These are phyloP conservation scores for Jordanella pulchra DNA, from an alignment of 2,797 vertebrate genomes.

Conservation along the genomic window DNA sequence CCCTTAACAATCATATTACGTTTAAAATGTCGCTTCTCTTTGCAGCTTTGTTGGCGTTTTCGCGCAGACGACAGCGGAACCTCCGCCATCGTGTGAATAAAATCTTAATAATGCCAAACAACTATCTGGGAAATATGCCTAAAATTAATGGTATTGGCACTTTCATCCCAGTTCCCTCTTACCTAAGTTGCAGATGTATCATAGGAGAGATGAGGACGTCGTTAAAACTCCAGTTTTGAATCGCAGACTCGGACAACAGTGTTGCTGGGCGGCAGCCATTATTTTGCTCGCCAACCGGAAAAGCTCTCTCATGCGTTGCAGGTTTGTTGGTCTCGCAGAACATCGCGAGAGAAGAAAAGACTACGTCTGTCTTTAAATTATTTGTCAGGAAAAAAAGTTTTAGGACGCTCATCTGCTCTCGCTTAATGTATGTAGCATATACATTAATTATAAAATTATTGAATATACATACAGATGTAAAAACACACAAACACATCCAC, in stretches of 20 bases:
- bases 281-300: constrained; percentile 11
- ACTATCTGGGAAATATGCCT: neutral
- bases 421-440: neutral
- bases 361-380: no score
- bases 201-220: constrained; percentile 14
- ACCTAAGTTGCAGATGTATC: constrained; percentile 43
- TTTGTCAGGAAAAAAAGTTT: no score
- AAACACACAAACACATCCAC: no score
- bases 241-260: neutral
- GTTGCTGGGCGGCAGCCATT: constrained; percentile 46
- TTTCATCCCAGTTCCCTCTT: neutral
- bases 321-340: neutral
- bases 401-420: neutral
- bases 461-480: neutral
- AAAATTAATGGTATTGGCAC: rapidly evolving
- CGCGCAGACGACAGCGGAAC: constrained; percentile 9
- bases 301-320: constrained; percentile 9
- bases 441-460: neutral
- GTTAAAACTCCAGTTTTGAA: constrained; percentile 12
- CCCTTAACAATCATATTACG: rapidly evolving
- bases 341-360: constrained; percentile 1
- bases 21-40: rapidly evolving
- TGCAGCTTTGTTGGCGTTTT: neutral
- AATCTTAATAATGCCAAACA: constrained; percentile 1
- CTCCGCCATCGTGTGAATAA: neutral